Evolutionary conservation across 2,888 invertebrate species (phyloP).

Genomic region (Ophonus ardosiacus): DNA sequence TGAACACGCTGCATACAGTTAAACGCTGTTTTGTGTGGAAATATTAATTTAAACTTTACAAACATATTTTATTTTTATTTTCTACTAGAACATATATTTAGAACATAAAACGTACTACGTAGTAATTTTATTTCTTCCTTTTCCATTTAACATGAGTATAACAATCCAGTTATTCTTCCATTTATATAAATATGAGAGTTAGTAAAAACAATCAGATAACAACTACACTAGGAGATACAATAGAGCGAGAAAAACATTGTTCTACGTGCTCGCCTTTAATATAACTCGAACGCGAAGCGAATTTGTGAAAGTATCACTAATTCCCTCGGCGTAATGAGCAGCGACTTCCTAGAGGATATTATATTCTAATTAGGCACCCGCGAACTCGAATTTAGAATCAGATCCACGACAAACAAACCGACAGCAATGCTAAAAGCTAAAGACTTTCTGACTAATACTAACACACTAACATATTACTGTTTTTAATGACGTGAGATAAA

Average conservation of each 20-base stretch:
- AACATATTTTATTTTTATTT: too few species aligned
- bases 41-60: too few species aligned
- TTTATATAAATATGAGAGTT: background rate
- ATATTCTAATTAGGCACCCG: slow-evolving; percentile 42
- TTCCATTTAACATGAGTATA: background rate
- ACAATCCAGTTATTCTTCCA: background rate
- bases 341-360: slow-evolving; percentile 34
- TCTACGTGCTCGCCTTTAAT: background rate
- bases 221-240: background rate
- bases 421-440: background rate
- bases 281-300: slow-evolving; percentile 7
- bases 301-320: slow-evolving; percentile 33
- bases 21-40: too few species aligned
- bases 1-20: too few species aligned
- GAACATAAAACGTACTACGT: background rate
- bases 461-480: slow-evolving; percentile 23
- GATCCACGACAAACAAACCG: background rate
- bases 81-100: too few species aligned
- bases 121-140: background rate
- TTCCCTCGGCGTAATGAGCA: slow-evolving; percentile 36
- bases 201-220: background rate
- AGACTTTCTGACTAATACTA: background rate
- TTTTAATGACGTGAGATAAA: slow-evolving; percentile 22
- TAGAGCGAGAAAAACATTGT: slow-evolving; percentile 5
- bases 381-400: too few species aligned